These are phyloP conservation scores for Gastrophysa polygoni DNA, from an alignment of 2,888 invertebrate species.

Conservation along the genomic window DNA sequence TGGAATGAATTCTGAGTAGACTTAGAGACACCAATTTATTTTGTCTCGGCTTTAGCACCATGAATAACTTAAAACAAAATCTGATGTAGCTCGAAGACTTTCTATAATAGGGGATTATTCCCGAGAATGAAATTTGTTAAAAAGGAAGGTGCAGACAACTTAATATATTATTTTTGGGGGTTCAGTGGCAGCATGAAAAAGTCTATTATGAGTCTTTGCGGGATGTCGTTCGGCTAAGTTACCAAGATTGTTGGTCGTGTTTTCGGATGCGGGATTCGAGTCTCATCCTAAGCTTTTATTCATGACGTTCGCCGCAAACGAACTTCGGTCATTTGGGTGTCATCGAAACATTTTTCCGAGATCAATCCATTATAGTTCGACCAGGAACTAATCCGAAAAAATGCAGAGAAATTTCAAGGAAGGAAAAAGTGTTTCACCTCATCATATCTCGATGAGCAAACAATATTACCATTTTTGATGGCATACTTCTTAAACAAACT, in stretches of 20 bases:
- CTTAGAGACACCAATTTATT: constrained; percentile 28
- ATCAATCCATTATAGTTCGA: no score
- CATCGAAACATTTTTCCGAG: no score
- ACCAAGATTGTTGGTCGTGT: not conserved
- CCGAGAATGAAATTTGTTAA: constrained; percentile 25
- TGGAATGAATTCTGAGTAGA: constrained; percentile 24
- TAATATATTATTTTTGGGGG: constrained; percentile 32
- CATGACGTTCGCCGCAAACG: no score
- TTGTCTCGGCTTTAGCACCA: constrained; percentile 22
- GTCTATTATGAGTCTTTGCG: not conserved
- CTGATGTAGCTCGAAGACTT: constrained; percentile 31
- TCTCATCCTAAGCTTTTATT: not conserved
- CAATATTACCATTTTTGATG: no score
- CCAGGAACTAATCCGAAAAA: no score
- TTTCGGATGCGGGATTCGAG: not conserved
- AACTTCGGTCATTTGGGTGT: no score
- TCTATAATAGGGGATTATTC: constrained; percentile 29
- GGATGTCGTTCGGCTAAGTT: not conserved
- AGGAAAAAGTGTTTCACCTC: no score
- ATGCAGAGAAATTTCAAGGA: no score
- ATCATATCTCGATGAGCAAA: no score
- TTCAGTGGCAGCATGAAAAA: constrained; percentile 9
- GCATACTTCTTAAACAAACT: no score
- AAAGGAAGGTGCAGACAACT: constrained; percentile 32
- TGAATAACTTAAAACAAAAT: constrained; percentile 32